Percentiles rank a stretch among this genome's conserved stretches.
Conservation (phyloP, 2,797 vertebrate genomes). For the Amblyopsis hoosieri region DNA sequence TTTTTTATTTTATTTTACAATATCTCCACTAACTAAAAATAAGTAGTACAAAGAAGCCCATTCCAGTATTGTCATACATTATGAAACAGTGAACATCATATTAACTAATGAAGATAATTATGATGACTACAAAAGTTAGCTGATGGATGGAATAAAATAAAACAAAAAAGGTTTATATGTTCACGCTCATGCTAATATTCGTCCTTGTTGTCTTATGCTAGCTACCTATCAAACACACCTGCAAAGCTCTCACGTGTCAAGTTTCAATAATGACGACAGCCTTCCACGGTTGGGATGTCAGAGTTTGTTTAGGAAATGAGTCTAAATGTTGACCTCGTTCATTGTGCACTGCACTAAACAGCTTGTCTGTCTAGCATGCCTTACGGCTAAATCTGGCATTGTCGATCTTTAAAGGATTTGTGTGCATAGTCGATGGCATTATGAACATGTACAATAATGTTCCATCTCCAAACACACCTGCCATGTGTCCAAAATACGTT, state of each 20-base stretch:
- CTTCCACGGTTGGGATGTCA: constrained; percentile 55
- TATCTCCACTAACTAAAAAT: too few species aligned
- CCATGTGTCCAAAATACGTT: constrained; percentile 51
- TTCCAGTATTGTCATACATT: too few species aligned
- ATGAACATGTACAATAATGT: constrained; percentile 48
- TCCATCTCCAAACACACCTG: constrained; percentile 77
- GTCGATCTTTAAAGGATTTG: constrained; percentile 28
- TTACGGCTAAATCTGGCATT: too few species aligned
- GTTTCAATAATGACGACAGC: constrained; percentile 64
- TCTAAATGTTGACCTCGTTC: constrained; percentile 70
- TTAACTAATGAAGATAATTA: too few species aligned
- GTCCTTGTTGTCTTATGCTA: constrained; percentile 29
- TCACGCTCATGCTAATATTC: constrained; percentile 18
- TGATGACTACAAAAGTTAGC: not conserved
- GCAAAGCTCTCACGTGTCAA: constrained; percentile 58
- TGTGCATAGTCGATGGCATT: constrained; percentile 61
- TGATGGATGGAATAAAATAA: too few species aligned
- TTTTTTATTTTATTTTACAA: too few species aligned
- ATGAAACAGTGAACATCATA: too few species aligned
- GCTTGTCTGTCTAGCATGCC: constrained; percentile 22
- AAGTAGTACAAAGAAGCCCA: too few species aligned
- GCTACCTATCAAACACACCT: constrained; percentile 78
- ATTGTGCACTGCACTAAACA: constrained; percentile 71
- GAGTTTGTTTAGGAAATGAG: constrained; percentile 79
- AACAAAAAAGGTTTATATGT: not conserved